Base-by-base conservation (phyloP, 2,797 vertebrate species). In the Fistularia tabacaria region DNA sequence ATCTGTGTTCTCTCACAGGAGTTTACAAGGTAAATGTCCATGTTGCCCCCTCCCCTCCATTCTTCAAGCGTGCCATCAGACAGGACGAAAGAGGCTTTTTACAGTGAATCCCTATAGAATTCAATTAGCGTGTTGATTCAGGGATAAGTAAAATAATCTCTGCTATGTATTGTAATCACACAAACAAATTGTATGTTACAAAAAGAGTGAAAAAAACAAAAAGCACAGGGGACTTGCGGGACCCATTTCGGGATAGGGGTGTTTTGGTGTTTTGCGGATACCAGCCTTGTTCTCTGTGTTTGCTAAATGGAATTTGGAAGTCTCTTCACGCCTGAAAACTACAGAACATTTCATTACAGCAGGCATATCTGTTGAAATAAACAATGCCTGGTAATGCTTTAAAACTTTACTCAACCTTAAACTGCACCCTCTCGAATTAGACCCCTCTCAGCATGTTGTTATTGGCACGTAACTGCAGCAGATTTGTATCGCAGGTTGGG, bases 401-500 rank as follows among this genome's bases (percentile, higher is more conserved):
- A 81, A 88, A 85, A 68, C 74, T 53, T 73, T 77, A 78, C 59
- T 70, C 77, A 78, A 82, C 84, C 87, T 67, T 73, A 73, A 73
- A 77, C 64, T 79, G 73, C 77, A 71, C 76, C 66, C 80, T 75
- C 82, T 85, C 77, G 68, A 83, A 85, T 86, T 83, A 85, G 77
- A 77, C 51, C 76, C 70, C 76, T 77, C 68, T 76, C 71, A 66
- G 80, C 54, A 0, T 89, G 89, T 92, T 90, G 73, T 84, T 81
- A 74, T 89, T 93, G 91, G 92, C 91, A 89, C 80, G 36, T 78
- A 84, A 72, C 84, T 78, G 77, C 83, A 77, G 82, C 64, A 71
- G 91, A 94, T 91, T 60, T 76, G 73, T 90, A 93, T 93, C 92
- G 73, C 64, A 76, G 79, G 76, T 68, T 57, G 63, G 64, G 41